A percentile compares a stretch with the other conserved stretches of the same genome.
Evolutionary conservation across 2,113 vertebrate genomes (phyloP).

Genomic region (Pedionomus torquatus): DNA sequence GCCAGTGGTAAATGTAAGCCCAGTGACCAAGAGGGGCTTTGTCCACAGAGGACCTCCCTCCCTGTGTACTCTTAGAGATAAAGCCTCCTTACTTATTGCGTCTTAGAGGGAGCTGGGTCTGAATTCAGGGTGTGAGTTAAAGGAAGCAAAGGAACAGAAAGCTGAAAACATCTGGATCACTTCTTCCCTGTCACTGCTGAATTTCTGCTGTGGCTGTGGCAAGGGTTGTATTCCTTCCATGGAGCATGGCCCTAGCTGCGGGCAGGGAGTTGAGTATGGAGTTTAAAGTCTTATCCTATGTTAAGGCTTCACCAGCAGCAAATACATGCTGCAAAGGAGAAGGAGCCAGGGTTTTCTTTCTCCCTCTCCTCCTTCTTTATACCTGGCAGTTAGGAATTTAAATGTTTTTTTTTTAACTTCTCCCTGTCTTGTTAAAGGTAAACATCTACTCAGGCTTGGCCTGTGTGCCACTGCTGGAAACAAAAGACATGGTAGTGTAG

Average conservation of each 20-base stretch:
- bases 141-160: background rate
- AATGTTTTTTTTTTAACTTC: background rate
- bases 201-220: background rate
- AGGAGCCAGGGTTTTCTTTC: background rate
- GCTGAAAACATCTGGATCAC: background rate
- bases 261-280: background rate
- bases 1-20: background rate
- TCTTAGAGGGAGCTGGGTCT: background rate
- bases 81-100: background rate
- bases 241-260: background rate
- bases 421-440: background rate
- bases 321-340: background rate
- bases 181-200: background rate
- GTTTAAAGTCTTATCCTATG: background rate
- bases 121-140: background rate
- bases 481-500: background rate
- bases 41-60: background rate
- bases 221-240: background rate
- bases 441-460: background rate
- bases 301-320: background rate
- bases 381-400: background rate
- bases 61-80: background rate
- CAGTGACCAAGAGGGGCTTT: background rate
- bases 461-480: background rate
- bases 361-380: background rate